Base-by-base conservation (phyloP, 2,888 invertebrate genomes). In the Tenthredo amoena region DNA sequence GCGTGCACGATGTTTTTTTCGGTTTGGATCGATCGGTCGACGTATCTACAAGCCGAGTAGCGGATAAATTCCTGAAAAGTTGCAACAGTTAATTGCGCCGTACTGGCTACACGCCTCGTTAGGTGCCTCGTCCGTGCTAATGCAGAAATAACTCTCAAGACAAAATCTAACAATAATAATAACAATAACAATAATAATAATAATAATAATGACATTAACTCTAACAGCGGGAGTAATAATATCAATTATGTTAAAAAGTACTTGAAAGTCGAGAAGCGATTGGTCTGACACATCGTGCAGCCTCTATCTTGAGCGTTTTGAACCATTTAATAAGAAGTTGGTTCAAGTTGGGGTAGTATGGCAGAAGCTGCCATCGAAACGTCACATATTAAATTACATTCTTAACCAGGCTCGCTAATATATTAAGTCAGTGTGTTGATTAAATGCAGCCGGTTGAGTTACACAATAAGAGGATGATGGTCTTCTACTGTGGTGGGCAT, bases 301-400 rank as follows among this genome's bases (percentile, higher is more conserved):
- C 18, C 15, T n/a, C 34, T 47, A 43, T 40, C 40, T 81, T 2
- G 62, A 26, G 62, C 26, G 0, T 62, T 62, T 62, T 37, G 31
- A 81, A 21, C 34, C 62, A 37, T 21, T 21, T 37, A 26, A 81
- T 37, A 18, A 81, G 40, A 62, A 37, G 26, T 9, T 9, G 26
- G 34, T 15, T 50, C 7, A 18, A 62, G 21, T 21, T 9, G 26
- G 62, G 71, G 55, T 26, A 6, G 21, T 21, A 40, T 77, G 62
- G 65, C 37, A 68, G 83, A 68, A 47, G 43, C 68, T 83, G 83
- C 88, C 87, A 88, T 88, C 89, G 89, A 89, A 90, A 91, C 89
- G 90, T 90, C 90, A 91, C 89, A 91, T 91, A 91, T 91, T 92
- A 91, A 91, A 91, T 91, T 91, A 92, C 91, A 89, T 89, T 91